Base-by-base conservation (phyloP, 2,888 invertebrate species). In the Erebia palarica region DNA sequence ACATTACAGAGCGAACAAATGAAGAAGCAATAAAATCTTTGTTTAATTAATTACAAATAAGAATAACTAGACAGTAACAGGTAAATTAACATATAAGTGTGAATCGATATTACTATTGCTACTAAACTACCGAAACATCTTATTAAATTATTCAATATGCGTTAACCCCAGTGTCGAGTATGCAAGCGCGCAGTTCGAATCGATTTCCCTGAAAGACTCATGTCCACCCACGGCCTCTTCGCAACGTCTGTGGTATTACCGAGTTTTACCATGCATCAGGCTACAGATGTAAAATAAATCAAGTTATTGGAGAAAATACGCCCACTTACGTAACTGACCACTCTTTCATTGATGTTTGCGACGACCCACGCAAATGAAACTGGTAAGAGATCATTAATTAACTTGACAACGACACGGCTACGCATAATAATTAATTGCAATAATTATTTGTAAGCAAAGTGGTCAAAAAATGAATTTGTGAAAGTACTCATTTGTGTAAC, bases 71-170 rank as follows among this genome's bases (percentile, higher is more conserved):
- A 18, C 13, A 44, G 58, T n/a, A 16, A 21, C 53, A 18, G 64
- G 60, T 72, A 65, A 72, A 70, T 68, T 27, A 55, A 44, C 65
- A 57, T 66, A 58, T 63, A 55, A 59, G 65, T 66, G 72, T 70
- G 63, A 68, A 70, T 53, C 11, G 27, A 47, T 49, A 14, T 57
- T 58, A 51, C 51, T 14, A 53, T 60, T 44, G 53, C 16, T 60
- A 61, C 13, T 69, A 70, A 68, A 73, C 47, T 63, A 65, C 71
- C 61, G 57, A 49, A 63, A 75, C 73, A 70, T 72, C 88, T 90
- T 84, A 88, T 86, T 91, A 84, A 83, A 85, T 90, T 84, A 88
- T 86, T 91, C 84, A 83, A 85, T 86, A 82, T 82, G 81, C 81
- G 80, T 88, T 90, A 88, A 91, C 89, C 89, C 76, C 82, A 75